Conservation (phyloP, 2,113 vertebrate species). For the Ginglymostoma cirratum region DNA sequence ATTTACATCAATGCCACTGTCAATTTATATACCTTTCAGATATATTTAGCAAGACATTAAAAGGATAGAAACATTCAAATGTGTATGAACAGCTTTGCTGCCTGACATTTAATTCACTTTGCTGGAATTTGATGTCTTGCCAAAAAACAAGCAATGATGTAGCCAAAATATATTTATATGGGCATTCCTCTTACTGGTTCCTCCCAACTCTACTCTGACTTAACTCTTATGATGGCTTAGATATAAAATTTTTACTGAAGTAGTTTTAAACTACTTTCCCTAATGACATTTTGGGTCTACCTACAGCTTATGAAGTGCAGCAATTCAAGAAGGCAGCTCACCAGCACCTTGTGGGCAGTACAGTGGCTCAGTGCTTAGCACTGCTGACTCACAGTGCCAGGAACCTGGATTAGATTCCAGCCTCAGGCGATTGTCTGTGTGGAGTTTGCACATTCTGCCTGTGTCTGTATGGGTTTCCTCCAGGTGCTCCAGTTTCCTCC, state of each 20-base stretch:
- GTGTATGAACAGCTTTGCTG: not conserved
- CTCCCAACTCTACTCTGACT: not conserved
- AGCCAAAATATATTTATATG: not conserved
- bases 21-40: not conserved
- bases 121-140: not conserved
- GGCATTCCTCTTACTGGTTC: not conserved
- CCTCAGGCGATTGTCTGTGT: no score
- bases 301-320: no score
- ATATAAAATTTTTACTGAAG: not conserved
- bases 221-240: not conserved
- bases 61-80: not conserved
- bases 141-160: not conserved
- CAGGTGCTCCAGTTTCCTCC: no score
- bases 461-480: no score
- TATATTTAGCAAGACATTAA: not conserved
- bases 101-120: not conserved
- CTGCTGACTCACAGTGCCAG: no score
- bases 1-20: not conserved
- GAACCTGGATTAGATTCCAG: no score
- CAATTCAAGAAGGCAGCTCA: no score
- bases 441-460: no score
- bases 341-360: no score
- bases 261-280: not conserved
- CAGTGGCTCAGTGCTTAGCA: no score
- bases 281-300: no score